phyloP scores from a whole-genome alignment of 1,140 invertebrate species.

The Megathymus violae region DNA sequence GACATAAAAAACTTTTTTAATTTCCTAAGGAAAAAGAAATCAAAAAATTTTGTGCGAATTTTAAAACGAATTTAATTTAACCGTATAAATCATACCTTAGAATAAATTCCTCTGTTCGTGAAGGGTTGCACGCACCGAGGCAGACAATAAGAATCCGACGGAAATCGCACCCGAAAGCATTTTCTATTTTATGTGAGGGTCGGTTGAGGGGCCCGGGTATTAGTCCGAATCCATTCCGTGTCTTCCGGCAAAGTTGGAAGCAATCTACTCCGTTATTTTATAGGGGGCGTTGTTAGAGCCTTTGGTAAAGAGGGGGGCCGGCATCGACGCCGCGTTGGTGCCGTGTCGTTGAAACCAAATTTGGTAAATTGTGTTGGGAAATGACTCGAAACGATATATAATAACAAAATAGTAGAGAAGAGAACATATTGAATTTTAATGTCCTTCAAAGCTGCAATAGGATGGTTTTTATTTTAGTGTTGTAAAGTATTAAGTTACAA shows the following conservation, averaged over 20 bases:
- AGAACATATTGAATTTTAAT: no score
- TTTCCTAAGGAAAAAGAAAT: no score
- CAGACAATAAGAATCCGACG: constrained; percentile 67
- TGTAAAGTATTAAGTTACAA: no score
- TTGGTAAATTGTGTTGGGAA: constrained; percentile 16
- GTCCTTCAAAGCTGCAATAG: no score
- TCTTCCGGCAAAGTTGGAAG: constrained; percentile 70
- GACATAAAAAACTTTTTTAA: no score
- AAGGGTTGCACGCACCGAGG: constrained; percentile 68
- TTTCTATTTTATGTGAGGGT: constrained; percentile 72
- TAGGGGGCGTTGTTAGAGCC: constrained; percentile 54
- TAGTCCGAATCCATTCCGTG: constrained; percentile 74
- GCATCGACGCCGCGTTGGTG: neutral
- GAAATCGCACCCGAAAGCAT: constrained; percentile 68
- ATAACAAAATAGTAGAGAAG: no score
- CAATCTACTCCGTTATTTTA: constrained; percentile 70
- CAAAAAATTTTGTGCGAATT: neutral
- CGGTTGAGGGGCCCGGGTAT: constrained; percentile 61
- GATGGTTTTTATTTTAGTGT: no score
- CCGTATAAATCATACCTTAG: constrained; percentile 47
- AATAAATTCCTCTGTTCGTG: constrained; percentile 60
- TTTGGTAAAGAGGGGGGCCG: constrained; percentile 38
- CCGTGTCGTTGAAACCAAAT: constrained; percentile 6
- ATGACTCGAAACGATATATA: constrained; percentile 3
- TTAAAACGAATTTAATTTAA: constrained; percentile 23